Conservation (phyloP, 2,797 vertebrate species). For the Artibeus lituratus region DNA sequence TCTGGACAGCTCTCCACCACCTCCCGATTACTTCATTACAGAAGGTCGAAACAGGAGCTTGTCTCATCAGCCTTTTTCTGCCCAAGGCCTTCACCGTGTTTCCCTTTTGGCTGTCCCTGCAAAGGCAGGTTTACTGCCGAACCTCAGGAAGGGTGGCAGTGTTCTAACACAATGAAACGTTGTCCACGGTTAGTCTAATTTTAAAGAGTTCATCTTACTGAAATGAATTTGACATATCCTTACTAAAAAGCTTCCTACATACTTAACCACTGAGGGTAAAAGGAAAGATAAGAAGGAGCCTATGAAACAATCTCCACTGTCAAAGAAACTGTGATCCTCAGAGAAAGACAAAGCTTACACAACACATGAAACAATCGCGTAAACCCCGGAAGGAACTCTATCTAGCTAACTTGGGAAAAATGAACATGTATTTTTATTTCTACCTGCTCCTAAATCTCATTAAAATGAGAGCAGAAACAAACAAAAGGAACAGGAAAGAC, state of each 20-base stretch:
- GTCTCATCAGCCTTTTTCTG: conserved; percentile 10
- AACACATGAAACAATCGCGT: background rate
- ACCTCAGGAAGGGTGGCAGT: background rate
- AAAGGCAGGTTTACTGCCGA: background rate
- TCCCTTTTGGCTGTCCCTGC: background rate
- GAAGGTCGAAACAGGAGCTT: background rate
- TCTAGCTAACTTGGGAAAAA: background rate
- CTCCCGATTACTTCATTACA: background rate
- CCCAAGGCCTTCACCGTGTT: background rate
- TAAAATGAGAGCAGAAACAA: background rate
- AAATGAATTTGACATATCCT: conserved; percentile 22
- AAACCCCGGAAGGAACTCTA: background rate
- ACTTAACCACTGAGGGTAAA: background rate
- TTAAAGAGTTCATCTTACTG: conserved; percentile 20
- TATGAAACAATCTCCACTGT: background rate
- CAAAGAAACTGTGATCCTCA: background rate
- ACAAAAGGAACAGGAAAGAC: background rate
- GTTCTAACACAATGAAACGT: background rate
- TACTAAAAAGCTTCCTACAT: conserved; percentile 14
- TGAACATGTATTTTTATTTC: background rate
- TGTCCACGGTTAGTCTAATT: background rate
- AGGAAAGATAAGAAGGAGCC: background rate
- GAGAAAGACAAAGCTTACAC: background rate
- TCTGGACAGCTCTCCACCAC: background rate
- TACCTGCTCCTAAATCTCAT: background rate